phyloP scores from a whole-genome alignment of 2,797 vertebrate species.

The Petrocephalus sullivani region DNA sequence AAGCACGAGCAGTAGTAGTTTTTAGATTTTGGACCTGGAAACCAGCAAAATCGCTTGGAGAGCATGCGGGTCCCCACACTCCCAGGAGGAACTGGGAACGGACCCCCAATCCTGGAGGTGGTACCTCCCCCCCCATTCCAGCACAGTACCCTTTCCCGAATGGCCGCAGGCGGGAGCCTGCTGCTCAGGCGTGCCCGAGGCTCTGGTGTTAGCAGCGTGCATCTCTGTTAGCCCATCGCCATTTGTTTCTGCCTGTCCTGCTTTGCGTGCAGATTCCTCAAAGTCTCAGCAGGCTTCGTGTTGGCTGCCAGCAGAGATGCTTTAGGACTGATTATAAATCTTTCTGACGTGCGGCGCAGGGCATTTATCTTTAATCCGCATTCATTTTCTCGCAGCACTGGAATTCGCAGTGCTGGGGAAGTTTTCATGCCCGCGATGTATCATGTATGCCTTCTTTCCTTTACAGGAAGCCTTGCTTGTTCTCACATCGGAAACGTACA shows the following conservation, averaged over 20 bases:
- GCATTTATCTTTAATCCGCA: constrained; percentile 11
- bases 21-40: background rate
- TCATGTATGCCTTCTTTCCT: background rate
- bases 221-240: background rate
- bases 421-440: background rate
- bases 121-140: background rate
- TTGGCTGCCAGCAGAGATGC: background rate
- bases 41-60: background rate
- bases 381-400: background rate
- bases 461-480: background rate
- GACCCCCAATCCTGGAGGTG: background rate
- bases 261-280: constrained; percentile 16
- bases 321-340: constrained; percentile 11
- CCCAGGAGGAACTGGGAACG: background rate
- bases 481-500: background rate
- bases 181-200: background rate
- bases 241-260: background rate
- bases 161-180: background rate
- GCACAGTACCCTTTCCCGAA: background rate
- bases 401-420: background rate
- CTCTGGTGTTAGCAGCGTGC: background rate
- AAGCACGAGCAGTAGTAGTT: background rate
- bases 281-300: background rate
- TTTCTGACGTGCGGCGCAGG: background rate
- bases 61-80: background rate